Evolutionary conservation across 92 coral and sea anemone species (phyloP), one percentile per base, ranked within the genome.

Genomic region (Parazoanthus darwini): DNA sequence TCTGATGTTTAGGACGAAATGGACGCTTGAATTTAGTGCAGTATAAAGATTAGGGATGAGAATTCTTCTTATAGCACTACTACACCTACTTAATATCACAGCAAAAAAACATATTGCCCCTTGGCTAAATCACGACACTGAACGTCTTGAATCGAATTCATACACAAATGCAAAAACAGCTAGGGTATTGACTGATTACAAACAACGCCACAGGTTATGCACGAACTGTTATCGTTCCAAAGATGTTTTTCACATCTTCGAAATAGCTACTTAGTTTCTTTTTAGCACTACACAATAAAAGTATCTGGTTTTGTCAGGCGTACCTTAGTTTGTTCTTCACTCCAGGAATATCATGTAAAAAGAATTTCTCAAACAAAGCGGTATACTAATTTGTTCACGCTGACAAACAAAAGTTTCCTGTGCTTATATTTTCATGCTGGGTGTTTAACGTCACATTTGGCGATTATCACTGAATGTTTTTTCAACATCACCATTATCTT

Each of bases 341-440:
- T 63, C 22, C 70, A 63, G 70, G 6, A 5, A 20, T 20, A 63
- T 63, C 70, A 29, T 38, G n/a, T 10, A 44, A 14, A 48, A 11
- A 18, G 46, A 75, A 4, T 3, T 37, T 10, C 35, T 44, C 80
- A 39, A 39, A 42, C 46, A 13, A 76, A 37, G 20, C n/a, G 50
- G 14, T 76, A 9, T 37, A 39, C 51, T 36, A 76, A 37, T 37
- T 38, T 76, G 23, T n/a, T 39, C 80, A 76, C 80, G 2, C 9
- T 38, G 10, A 76, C 43, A 16, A 76, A 38, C 59, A 15, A 74
- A 14, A 11, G 54, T 76, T 37, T 76, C 26, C 5, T 25, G 8
- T 76, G 29, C 11, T 39, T 76, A 76, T 10, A 20, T 35, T 14
- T 76, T 76, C 80, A 76, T 18, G 50, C 80, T 76, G 80, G 80